These are phyloP conservation scores for Sprattus sprattus DNA, from an alignment of 2,113 vertebrate species.

Conservation along the genomic window DNA sequence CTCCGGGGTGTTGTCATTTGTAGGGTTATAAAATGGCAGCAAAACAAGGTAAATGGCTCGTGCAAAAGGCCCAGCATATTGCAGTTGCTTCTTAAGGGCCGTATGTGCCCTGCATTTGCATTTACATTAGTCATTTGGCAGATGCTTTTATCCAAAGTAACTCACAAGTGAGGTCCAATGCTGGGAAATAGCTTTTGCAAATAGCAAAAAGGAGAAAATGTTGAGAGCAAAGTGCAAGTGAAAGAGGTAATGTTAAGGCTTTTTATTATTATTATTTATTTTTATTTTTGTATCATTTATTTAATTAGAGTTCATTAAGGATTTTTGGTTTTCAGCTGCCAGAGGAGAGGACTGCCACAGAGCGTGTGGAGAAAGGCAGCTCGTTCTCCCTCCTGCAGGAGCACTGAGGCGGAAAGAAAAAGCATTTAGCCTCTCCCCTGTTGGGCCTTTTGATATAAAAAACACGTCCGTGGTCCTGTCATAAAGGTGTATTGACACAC, in stretches of 20 bases:
- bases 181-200: neutral
- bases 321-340: no score
- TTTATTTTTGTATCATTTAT: no score
- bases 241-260: no score
- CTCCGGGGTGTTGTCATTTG: neutral
- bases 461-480: neutral
- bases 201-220: neutral
- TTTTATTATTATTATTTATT: neutral
- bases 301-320: no score
- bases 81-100: no score
- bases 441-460: neutral
- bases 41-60: neutral
- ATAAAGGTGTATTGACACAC: neutral
- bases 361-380: neutral
- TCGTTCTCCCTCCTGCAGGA: neutral
- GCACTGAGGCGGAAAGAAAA: neutral
- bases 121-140: neutral
- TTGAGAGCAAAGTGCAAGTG: neutral
- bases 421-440: no score
- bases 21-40: neutral
- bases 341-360: neutral
- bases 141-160: neutral
- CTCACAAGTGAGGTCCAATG: neutral
- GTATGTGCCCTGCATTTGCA: neutral
- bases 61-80: no score